Base-by-base conservation (phyloP, 2,113 vertebrate genomes). In the Gopherus flavomarginatus region DNA sequence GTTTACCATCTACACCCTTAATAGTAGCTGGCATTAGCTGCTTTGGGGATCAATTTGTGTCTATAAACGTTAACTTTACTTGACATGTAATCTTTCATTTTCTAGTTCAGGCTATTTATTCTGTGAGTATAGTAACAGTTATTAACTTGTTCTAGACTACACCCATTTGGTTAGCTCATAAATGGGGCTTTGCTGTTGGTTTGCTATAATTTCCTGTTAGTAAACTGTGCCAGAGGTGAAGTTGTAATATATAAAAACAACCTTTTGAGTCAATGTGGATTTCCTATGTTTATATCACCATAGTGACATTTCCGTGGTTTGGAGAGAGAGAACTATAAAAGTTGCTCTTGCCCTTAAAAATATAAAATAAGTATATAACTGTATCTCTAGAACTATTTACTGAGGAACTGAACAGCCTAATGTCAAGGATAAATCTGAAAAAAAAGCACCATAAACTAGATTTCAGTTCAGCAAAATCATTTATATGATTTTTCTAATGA, bases 261-360 rank as follows among this genome's bases (percentile, higher is more conserved):
- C 83, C 5, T 44, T 92, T 50, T 81, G 81, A 85, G 85, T 81
- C 80, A 56, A 90, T 42, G 57, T 77, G 83, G 75, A 65, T 96
- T 97, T 97, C 85, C 80, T 93, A 1, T 87, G 57, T 81, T 92
- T 29, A 4, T 93, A 92, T 92, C 94, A 84, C 95, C 89, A 59
- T 91, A 95, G 86, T 81, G 94, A 92, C 89, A 65, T 50, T 93
- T 97, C 79, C 44, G 31, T 95, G 92, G 93, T 86, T 65, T 50
- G 47, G 59, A 54, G 89, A n/a, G 29, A n/a, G 86, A 49, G 47
- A 87, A 85, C 90, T 86, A 56, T 29, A 77, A 52, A 95, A 90
- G 42, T 83, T 95, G 62, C 72, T n/a, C 38, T 82, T 95, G 85
- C 87, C 90, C 17, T 84, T 90, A 16, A 5, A 27, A 53, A 59